Evolutionary conservation across 2,888 invertebrate genomes (phyloP).

Genomic region (Zelleria hepariella): DNA sequence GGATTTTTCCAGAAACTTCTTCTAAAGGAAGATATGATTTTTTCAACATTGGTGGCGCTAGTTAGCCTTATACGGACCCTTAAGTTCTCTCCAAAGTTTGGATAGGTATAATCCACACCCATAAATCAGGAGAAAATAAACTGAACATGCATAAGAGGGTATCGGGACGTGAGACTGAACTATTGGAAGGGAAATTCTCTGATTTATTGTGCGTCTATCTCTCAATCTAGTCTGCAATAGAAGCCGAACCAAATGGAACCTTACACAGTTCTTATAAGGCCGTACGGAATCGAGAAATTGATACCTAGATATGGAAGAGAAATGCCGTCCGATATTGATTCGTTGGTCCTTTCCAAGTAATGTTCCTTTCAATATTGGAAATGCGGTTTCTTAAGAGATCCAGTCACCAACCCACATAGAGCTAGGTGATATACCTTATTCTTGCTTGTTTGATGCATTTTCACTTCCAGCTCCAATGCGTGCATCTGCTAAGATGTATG

Average conservation of each 20-base stretch:
- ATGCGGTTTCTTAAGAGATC: neutral
- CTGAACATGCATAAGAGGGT: neutral
- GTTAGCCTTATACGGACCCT: too few relatives aligned
- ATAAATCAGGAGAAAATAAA: neutral
- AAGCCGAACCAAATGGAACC: neutral
- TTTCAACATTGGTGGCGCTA: too few relatives aligned
- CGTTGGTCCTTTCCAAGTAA: neutral
- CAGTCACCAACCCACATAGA: too few relatives aligned
- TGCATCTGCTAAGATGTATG: too few relatives aligned
- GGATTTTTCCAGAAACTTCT: too few relatives aligned
- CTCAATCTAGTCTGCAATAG: neutral
- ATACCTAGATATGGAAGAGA: neutral
- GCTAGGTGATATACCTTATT: too few relatives aligned
- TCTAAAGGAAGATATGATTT: too few relatives aligned
- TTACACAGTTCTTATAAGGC: neutral
- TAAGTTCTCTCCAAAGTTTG: too few relatives aligned
- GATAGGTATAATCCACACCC: neutral
- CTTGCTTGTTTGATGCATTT: too few relatives aligned
- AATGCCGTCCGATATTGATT: neutral
- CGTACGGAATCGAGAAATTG: neutral
- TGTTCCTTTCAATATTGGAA: neutral
- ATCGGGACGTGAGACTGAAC: neutral
- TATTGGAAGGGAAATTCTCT: neutral
- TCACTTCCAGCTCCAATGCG: too few relatives aligned
- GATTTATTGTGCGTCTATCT: neutral